Evolutionary conservation across 1,140 invertebrate species (phyloP), one percentile per base, ranked within the genome.

Genomic region (Tetramorium parvispinum): DNA sequence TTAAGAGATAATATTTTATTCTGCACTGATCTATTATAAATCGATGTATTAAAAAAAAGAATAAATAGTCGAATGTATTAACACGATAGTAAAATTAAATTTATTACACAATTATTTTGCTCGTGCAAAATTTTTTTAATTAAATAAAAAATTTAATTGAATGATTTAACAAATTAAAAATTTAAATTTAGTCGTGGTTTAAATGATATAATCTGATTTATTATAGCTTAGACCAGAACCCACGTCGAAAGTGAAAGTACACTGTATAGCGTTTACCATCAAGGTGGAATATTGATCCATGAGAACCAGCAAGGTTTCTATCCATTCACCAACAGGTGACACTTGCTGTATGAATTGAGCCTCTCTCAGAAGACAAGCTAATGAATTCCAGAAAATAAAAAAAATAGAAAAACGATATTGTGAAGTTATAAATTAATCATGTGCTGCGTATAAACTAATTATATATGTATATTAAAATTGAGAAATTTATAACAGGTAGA

Each of bases 201-300:
- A 61, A 70, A 49, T 71, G 10, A 24, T 18, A n/a, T 16, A 59
- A 43, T n/a, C 11, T 13, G 27, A 76, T 21, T 43, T 77, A 1
- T 5, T 10, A 37, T 70, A 89, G 70, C 43, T 32, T 11, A 76
- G 89, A 87, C 6, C 27, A 77, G 81, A 89, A 90, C 81, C 79
- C 0, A 11, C 0, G n/a, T 63, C 2, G n/a, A n/a, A 4, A 70
- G 21, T 71, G 79, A 87, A 87, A 55, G 59, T 32, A 7, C 37
- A 10, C 51, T 10, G 49, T 68, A 8, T 16, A 51, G 27, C 43
- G 59, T 53, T 90, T 90, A 89, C 76, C 89, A 87, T 81, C 70
- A n/a, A 43, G 24, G 16, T 11, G 27, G 16, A 40, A 18, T 68
- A 90, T 81, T 61, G 86, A 90, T 87, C 24, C 53, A 21, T 11